phyloP scores from a whole-genome alignment of 2,113 vertebrate species.

The Ailuropoda melanoleuca region DNA sequence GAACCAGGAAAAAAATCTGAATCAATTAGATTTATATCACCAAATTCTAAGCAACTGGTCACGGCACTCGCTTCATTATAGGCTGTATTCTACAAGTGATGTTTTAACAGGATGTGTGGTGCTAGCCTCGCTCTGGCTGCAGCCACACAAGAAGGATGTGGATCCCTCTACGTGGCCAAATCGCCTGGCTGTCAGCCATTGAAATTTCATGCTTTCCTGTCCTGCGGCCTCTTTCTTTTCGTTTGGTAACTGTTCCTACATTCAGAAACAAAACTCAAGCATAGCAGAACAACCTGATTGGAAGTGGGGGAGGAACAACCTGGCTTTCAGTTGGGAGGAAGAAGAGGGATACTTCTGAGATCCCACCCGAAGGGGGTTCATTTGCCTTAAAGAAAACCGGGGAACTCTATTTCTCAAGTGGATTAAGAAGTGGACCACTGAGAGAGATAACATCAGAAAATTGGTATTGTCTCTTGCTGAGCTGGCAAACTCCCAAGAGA shows the following conservation, averaged over 20 bases:
- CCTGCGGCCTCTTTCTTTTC: slow-evolving; percentile 37
- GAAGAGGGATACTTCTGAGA: background rate
- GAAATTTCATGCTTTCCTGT: slow-evolving; percentile 57
- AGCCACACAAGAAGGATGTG: slow-evolving; percentile 52
- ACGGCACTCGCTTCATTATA: background rate
- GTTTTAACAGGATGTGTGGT: background rate
- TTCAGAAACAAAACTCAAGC: slow-evolving; percentile 51
- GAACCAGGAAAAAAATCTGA: background rate
- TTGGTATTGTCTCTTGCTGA: slow-evolving; percentile 61
- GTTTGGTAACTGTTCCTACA: slow-evolving; percentile 45
- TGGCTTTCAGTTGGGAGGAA: background rate
- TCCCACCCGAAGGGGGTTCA: background rate
- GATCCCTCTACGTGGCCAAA: background rate
- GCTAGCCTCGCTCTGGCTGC: background rate
- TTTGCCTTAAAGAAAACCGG: slow-evolving; percentile 46
- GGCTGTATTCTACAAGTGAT: background rate
- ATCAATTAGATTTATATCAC: background rate
- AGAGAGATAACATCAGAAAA: slow-evolving; percentile 72
- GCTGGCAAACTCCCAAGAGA: slow-evolving; percentile 64
- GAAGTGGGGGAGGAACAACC: background rate
- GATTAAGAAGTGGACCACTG: slow-evolving; percentile 61
- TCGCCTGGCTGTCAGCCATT: slow-evolving; percentile 52
- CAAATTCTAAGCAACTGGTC: background rate
- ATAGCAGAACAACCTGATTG: background rate
- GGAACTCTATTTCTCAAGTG: slow-evolving; percentile 40